These are phyloP conservation scores for Spialia ferax DNA, from an alignment of 2,888 invertebrate genomes.

Conservation along the genomic window DNA sequence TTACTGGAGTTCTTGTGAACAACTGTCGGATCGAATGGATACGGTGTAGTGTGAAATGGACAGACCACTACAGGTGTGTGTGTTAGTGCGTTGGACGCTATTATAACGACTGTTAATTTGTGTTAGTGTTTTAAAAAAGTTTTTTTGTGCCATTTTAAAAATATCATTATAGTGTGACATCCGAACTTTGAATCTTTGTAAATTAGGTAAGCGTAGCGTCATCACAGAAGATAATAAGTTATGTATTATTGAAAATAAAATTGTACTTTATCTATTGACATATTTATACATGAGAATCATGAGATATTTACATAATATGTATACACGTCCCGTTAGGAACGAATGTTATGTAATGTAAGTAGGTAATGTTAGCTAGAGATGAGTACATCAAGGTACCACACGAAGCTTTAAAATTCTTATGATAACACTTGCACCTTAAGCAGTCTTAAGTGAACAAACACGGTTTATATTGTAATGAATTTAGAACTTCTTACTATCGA, in stretches of 20 bases:
- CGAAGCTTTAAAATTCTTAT: conserved; percentile 87
- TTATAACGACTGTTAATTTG: conserved; percentile 80
- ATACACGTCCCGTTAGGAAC: conserved; percentile 87
- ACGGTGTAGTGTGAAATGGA: conserved; percentile 58
- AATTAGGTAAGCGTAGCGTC: conserved; percentile 79
- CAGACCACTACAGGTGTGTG: conserved; percentile 54
- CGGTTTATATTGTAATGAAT: conserved; percentile 60
- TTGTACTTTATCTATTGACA: conserved; percentile 82
- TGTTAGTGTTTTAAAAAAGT: conserved; percentile 86
- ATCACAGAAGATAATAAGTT: conserved; percentile 83
- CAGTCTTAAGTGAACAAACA: conserved; percentile 72
- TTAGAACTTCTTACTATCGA: conserved; percentile 51
- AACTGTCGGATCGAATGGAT: conserved; percentile 50
- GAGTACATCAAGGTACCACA: conserved; percentile 83
- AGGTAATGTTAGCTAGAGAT: conserved; percentile 82
- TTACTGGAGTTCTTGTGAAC: too few species aligned
- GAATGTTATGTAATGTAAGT: conserved; percentile 83
- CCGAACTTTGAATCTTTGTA: conserved; percentile 86
- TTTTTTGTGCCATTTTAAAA: conserved; percentile 86
- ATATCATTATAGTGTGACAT: conserved; percentile 83
- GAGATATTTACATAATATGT: conserved; percentile 85
- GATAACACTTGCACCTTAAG: conserved; percentile 85
- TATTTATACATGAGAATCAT: conserved; percentile 84
- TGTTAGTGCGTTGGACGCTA: conserved; percentile 72
- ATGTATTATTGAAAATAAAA: conserved; percentile 75